Evolutionary conservation across 2,113 vertebrate genomes (phyloP), one percentile per base, ranked within the genome.

Genomic region (Seriola rivoliana): DNA sequence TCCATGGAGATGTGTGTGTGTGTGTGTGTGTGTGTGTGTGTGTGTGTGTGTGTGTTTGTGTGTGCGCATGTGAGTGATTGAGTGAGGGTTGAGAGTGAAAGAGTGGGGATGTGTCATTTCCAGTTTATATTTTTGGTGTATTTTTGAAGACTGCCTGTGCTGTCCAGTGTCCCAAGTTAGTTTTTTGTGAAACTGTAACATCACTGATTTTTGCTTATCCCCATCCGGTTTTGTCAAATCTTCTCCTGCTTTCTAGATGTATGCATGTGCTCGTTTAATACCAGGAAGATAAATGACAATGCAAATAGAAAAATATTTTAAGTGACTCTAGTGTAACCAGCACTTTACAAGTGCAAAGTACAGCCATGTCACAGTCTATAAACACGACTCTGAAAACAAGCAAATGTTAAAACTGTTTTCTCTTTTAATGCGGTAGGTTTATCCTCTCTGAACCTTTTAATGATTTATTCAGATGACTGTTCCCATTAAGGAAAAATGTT

Each of bases 1-100:
- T 92, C 93, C 93, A 93, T 94, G 93, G 92, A 78, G 88, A 93
- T 93, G 86, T 74, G 77, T 78, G 59, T 90, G 85, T 74, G 77
- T 78, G 63, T 90, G 38, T 71, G 55, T 85, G 60, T 71, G 73
- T 69, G 54, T 55, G 80, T 64, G 60, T 52, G 82, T 92, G 84
- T 71, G 78, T 72, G 65, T 86, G 48, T 88, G 44, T 80, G 13
- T 59, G 46, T 71, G 62, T n/a, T n/a, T 84, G 71, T 65, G 63
- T 59, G 42, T 42, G 73, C 54, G 73, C 23, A 19, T 71, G 66
- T 68, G 80, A 59, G 69, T 63, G 88, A 80, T 44, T 54, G 84
- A 88, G 82, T 64, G 80, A 80, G 60, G 50, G 19, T 71, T 88
- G 80, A 87, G 81, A 89, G 81, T 73, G 76, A 89, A 88, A 87